Conservation (phyloP, 2,113 vertebrate species). For the Tinamus guttatus region DNA sequence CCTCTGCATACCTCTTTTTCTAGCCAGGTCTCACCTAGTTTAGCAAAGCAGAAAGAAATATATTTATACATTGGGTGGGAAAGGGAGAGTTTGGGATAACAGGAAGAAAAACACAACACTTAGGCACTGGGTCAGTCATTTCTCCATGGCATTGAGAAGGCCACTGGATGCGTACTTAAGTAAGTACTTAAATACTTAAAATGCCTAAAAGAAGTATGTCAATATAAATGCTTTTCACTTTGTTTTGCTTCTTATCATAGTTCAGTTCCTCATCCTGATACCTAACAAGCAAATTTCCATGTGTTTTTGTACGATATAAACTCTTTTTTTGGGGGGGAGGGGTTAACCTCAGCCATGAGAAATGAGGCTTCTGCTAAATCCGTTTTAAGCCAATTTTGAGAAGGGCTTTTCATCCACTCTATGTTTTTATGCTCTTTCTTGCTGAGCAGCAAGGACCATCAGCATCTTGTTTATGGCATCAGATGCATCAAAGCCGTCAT, state of each 20-base stretch:
- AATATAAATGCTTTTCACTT: background rate
- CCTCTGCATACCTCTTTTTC: background rate
- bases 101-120: background rate
- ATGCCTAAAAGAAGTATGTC: background rate
- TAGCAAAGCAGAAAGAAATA: background rate
- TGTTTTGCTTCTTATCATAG: background rate
- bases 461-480: background rate
- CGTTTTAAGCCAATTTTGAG: background rate
- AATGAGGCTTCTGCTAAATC: background rate
- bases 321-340: too few species aligned
- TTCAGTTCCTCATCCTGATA: background rate
- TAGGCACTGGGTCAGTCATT: fast-evolving
- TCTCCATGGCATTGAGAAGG: background rate
- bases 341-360: too few species aligned
- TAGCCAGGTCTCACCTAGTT: background rate
- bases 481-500: background rate
- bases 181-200: background rate
- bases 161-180: too few species aligned
- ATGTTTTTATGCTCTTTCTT: background rate
- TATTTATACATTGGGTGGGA: background rate
- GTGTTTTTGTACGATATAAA: too few species aligned
- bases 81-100: background rate
- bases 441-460: background rate
- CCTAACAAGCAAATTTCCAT: background rate
- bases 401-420: background rate